Base-by-base conservation (phyloP, 2,888 invertebrate species). In the Mamestra brassicae region DNA sequence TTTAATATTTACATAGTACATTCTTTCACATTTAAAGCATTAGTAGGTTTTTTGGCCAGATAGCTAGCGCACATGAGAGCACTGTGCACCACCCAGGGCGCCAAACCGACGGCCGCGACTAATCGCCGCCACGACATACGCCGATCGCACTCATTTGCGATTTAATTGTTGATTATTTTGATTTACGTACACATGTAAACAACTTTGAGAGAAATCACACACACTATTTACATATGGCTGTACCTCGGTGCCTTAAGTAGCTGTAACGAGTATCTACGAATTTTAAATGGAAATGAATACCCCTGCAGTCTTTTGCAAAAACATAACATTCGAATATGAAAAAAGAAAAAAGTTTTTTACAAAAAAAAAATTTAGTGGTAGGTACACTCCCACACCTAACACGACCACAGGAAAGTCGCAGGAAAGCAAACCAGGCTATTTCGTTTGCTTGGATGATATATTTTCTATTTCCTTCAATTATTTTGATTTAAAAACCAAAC, bases 91-190 rank as follows among this genome's bases (percentile, higher is more conserved):
- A 63, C 58, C 76, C n/a, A 52, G 69, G 87, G 88, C 90, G 89
- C 90, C 93, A 83, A 78, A 71, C 84, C 80, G 93, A 80, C 93
- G 93, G 85, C 78, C 78, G 71, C 88, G 85, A 88, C 93, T 92
- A 92, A 92, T 92, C 92, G 90, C 80, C 86, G 84, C 75, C 68
- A 79, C 84, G 71, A 83, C 85, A 83, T 85, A 85, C 83, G 78
- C 74, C 61, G 80, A 80, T 78, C 88, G 71, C 71, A 83, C 78
- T 77, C 83, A 83, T 88, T 87, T 87, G 80, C 66, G 75, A 78
- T 78, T 80, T 85, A 85, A 86, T 81, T 76, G 71, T 78, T 71
- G 78, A 80, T 86, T 77, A 83, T 85, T 80, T 80, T 75, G 76
- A 80, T 80, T 63, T 74, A 84, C 77, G 72, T 69, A 72, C 36